phyloP scores from a whole-genome alignment of 1,140 invertebrate genomes.

The Rhopalosiphum maidis region DNA sequence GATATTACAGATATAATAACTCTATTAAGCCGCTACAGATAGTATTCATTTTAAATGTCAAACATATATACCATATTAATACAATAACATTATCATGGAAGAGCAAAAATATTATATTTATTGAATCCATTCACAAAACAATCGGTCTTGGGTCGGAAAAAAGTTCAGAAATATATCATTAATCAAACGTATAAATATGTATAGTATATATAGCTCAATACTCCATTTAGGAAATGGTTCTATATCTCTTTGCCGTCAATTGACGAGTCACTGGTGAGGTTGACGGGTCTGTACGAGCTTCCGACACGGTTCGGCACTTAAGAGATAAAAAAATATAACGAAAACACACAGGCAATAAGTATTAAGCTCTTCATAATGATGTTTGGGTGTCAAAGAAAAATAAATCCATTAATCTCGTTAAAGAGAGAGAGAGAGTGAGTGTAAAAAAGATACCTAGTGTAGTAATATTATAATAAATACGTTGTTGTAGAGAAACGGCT shows the following conservation, averaged over 20 bases:
- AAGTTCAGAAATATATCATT: slow-evolving; percentile 39
- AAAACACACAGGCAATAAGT: slow-evolving; percentile 12
- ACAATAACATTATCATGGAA: neutral
- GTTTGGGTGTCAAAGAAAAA: slow-evolving; percentile 37
- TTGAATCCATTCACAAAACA: neutral
- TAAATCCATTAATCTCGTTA: slow-evolving; percentile 55
- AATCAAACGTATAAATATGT: slow-evolving; percentile 32
- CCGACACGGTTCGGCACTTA: slow-evolving; percentile 56
- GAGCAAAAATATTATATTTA: neutral
- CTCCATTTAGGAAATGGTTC: slow-evolving; percentile 45
- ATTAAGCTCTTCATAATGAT: slow-evolving; percentile 55
- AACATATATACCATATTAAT: neutral
- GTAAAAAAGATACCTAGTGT: neutral
- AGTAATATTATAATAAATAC: neutral
- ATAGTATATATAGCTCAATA: neutral
- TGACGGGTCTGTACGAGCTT: slow-evolving; percentile 2
- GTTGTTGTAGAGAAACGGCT: slow-evolving; percentile 27
- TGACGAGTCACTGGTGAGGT: slow-evolving; percentile 24
- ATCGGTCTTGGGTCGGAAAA: slow-evolving; percentile 23
- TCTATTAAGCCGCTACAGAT: neutral
- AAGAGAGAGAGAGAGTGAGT: neutral
- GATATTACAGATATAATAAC: neutral
- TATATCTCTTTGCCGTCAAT: neutral
- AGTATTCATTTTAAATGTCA: neutral
- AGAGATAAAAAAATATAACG: slow-evolving; percentile 17